Evolutionary conservation across 2,888 invertebrate species (phyloP), one percentile per base, ranked within the genome.

Genomic region (Orthosia cruda): DNA sequence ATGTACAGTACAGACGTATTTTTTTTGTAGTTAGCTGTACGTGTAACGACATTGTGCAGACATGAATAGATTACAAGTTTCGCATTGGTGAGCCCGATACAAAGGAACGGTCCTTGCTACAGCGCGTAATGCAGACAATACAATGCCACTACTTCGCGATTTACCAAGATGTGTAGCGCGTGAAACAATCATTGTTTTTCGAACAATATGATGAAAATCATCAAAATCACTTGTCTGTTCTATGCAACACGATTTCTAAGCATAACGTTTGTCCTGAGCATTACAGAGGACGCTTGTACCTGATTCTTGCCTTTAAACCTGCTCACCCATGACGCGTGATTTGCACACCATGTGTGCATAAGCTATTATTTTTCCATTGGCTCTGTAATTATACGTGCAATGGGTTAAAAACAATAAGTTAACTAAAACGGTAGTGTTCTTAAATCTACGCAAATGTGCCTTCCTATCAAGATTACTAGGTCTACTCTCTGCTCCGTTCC

Each of bases 71-170:
- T 88, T 83, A 74, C 81, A 83, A 89, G 92, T 91, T 89, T 91
- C 91, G 90, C 91, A 90, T 91, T 90, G 91, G 82, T 91, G 91
- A 87, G 84, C 87, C 77, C 87, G 82, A 89, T 89, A 92, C 93
- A 93, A 93, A 92, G 90, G 91, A 91, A 91, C 90, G 87, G 89
- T 91, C 90, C 93, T 90, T 89, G 86, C 89, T 89, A 88, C 82
- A 76, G 71, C 79, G 81, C 80, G 83, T 84, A 85, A 87, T 87
- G 20, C 50, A n/a, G 71, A 84, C 81, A 83, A 85, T 81, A 89
- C 88, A 90, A 89, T 88, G 79, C 83, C 68, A 83, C 75, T 78
- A 81, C 84, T 88, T 86, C 78, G 80, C 85, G 84, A 89, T 87
- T 86, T 80, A 83, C 75, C 77, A 81, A 84, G 80, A 80, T 74